These are phyloP conservation scores for Colossoma macropomum DNA, from an alignment of 2,113 vertebrate genomes.

Conservation along the genomic window DNA sequence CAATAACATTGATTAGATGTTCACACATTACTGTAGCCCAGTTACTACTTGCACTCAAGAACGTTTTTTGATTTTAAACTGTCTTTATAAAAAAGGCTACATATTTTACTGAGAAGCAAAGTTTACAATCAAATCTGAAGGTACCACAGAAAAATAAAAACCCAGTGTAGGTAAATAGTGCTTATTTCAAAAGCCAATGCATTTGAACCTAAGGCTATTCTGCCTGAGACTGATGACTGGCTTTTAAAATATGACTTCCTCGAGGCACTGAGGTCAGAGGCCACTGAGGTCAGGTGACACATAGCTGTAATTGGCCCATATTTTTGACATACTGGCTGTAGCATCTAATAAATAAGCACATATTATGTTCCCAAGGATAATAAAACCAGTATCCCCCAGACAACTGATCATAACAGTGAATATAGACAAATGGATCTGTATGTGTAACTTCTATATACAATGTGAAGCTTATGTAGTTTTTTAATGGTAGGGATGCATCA, in stretches of 20 bases:
- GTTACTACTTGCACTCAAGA: too few relatives aligned
- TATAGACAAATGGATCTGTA: too few relatives aligned
- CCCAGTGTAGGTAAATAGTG: background rate
- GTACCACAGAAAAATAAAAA: background rate
- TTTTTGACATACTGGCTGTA: background rate
- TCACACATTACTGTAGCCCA: too few relatives aligned
- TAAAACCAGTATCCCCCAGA: too few relatives aligned
- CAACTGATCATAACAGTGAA: background rate
- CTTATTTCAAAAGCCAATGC: background rate
- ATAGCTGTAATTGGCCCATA: background rate
- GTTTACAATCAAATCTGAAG: background rate
- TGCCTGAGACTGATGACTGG: background rate
- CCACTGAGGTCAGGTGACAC: slow-evolving; percentile 4
- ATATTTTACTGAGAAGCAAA: background rate
- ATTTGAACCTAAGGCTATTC: background rate
- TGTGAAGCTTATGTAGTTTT: background rate
- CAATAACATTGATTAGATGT: too few relatives aligned
- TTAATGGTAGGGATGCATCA: too few relatives aligned
- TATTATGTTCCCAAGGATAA: background rate
- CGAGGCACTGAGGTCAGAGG: slow-evolving; percentile 3
- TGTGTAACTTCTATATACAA: background rate
- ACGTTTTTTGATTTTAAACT: too few relatives aligned
- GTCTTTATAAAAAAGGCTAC: background rate
- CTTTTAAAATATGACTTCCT: background rate
- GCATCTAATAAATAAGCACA: background rate